phyloP scores from a whole-genome alignment of 2,113 vertebrate genomes.

The Stigmatopora nigra region DNA sequence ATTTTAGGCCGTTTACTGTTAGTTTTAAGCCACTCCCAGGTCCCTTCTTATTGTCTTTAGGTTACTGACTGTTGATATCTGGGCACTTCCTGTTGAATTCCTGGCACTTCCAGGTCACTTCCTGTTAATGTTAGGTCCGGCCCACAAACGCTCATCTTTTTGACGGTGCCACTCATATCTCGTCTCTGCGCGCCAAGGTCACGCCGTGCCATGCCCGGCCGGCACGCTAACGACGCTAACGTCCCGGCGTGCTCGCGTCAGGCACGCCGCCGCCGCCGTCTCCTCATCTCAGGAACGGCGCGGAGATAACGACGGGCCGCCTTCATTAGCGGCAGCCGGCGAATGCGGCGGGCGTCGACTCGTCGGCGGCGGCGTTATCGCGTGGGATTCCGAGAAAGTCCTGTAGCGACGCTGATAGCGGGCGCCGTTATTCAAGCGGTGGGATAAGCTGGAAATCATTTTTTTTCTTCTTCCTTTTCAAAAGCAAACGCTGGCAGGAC shows the following conservation, averaged over 20 bases:
- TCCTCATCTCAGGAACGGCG: conserved; percentile 36
- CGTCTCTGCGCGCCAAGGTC: not conserved
- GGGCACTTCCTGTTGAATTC: too few species aligned
- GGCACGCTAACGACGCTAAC: conserved; percentile 50
- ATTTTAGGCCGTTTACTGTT: too few species aligned
- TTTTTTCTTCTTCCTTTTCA: not conserved
- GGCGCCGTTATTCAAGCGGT: not conserved
- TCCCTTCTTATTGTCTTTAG: too few species aligned
- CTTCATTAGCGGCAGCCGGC: conserved; percentile 42
- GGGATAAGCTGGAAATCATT: not conserved
- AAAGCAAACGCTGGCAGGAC: not conserved
- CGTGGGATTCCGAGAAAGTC: conserved; percentile 1
- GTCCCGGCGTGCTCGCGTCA: conserved; percentile 2
- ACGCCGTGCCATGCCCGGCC: not conserved
- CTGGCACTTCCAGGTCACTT: too few species aligned
- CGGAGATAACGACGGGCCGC: conserved; percentile 53
- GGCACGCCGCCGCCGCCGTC: conserved; percentile 34
- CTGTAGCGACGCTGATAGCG: conserved; percentile 1
- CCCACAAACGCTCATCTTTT: too few species aligned
- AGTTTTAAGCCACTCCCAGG: too few species aligned
- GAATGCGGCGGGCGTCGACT: not conserved
- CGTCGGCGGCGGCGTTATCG: conserved; percentile 1
- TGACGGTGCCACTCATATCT: too few species aligned
- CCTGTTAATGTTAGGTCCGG: too few species aligned
- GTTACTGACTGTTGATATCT: too few species aligned